phyloP scores from a whole-genome alignment of 2,888 invertebrate species.

The Lepetodrilus schrolli region DNA sequence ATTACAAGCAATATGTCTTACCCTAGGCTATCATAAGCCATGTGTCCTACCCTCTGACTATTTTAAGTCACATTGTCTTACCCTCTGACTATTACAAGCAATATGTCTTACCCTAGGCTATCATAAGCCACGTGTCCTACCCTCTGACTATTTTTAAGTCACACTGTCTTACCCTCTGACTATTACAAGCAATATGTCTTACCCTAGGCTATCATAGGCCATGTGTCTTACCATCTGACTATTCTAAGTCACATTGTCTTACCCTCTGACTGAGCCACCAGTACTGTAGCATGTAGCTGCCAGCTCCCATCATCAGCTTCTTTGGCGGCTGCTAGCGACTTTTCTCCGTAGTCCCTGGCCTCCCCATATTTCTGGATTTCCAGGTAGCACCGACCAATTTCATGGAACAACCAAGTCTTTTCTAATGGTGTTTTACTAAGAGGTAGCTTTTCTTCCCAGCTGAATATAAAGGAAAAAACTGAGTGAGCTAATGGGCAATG shows the following conservation, averaged over 20 bases:
- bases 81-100: background rate
- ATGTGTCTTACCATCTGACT: background rate
- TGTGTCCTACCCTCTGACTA: background rate
- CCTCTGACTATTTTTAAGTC: background rate
- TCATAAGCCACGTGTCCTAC: background rate
- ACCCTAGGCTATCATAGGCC: too few species aligned
- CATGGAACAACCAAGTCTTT: slow-evolving; percentile 76
- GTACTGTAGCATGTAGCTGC: slow-evolving; percentile 73
- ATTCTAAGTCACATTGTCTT: background rate
- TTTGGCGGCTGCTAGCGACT: slow-evolving; percentile 67
- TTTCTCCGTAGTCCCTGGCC: slow-evolving; percentile 70
- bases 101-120: too few species aligned
- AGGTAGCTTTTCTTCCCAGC: slow-evolving; percentile 74
- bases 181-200: background rate
- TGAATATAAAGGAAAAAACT: slow-evolving; percentile 39
- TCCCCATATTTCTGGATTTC: slow-evolving; percentile 67
- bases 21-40: too few species aligned
- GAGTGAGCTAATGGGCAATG: background rate
- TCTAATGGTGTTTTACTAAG: slow-evolving; percentile 74
- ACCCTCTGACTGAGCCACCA: slow-evolving; percentile 74
- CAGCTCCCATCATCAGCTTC: slow-evolving; percentile 72
- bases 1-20: background rate
- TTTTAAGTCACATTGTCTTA: background rate
- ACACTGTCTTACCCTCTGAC: background rate
- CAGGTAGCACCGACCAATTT: slow-evolving; percentile 76